Evolutionary conservation across 1,140 invertebrate species (phyloP).

Genomic region (Brachionus koreanus): DNA sequence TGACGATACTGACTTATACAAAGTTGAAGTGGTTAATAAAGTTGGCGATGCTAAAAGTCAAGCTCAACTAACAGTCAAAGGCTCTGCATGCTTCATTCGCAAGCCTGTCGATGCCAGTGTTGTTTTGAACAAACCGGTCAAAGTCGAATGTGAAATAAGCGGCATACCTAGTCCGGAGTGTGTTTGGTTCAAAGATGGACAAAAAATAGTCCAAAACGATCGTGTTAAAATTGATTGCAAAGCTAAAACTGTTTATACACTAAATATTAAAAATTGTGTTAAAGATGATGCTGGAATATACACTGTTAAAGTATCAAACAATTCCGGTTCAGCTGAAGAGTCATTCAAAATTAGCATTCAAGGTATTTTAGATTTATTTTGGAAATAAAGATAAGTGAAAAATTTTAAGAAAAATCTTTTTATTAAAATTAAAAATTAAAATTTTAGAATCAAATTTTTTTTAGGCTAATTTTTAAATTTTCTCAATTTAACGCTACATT

Average conservation of each 20-base stretch:
- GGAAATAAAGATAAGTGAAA: not conserved
- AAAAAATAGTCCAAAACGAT: not conserved
- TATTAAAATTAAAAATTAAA: no score
- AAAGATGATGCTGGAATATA: slow-evolving; percentile 87
- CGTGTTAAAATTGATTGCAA: slow-evolving; percentile 73
- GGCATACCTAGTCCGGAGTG: slow-evolving; percentile 21
- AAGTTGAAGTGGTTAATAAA: slow-evolving; percentile 24
- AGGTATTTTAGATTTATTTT: not conserved
- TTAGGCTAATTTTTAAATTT: no score
- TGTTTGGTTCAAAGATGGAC: slow-evolving; percentile 27
- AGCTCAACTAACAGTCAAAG: slow-evolving; percentile 29
- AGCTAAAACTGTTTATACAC: slow-evolving; percentile 79
- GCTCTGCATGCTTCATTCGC: not conserved
- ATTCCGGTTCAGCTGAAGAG: slow-evolving; percentile 81
- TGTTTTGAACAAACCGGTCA: slow-evolving; percentile 34
- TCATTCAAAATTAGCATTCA: slow-evolving; percentile 85
- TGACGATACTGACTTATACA: slow-evolving; percentile 15
- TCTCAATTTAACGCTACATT: no score
- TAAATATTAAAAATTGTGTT: slow-evolving; percentile 64
- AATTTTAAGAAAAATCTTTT: no score
- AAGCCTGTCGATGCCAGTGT: not conserved
- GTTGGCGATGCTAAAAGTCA: slow-evolving; percentile 22
- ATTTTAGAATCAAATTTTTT: no score
- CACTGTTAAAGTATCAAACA: slow-evolving; percentile 79
- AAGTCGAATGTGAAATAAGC: slow-evolving; percentile 36